Percentiles rank a stretch among this genome's conserved stretches.
These are phyloP conservation scores for Camarhynchus parvulus DNA, from an alignment of 2,113 vertebrate genomes.

Conservation along the genomic window DNA sequence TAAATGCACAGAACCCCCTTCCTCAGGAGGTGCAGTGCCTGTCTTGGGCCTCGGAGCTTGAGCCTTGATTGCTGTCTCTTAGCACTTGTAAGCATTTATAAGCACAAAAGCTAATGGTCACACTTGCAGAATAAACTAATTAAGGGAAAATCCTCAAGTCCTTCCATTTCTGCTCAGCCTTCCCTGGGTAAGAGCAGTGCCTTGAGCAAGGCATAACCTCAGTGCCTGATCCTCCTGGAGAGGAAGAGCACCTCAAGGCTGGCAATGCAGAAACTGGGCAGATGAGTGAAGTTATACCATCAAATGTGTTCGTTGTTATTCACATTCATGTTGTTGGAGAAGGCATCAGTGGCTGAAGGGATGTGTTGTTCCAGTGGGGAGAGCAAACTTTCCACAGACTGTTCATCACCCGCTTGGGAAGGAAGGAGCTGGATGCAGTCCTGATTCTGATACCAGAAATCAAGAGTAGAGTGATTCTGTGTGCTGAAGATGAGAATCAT, in stretches of 20 bases:
- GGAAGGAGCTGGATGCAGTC: not conserved
- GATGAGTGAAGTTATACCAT: rapidly evolving
- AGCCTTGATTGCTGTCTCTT: constrained; percentile 57
- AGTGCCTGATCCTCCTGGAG: not conserved
- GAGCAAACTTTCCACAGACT: not conserved
- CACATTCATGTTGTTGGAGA: not conserved
- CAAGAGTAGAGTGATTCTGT: not conserved
- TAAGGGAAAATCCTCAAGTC: no score
- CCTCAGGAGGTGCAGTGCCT: not conserved
- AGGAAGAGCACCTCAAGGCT: not conserved
- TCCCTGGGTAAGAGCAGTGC: not conserved
- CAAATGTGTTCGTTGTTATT: not conserved
- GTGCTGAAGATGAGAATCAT: not conserved
- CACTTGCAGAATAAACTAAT: constrained; percentile 15
- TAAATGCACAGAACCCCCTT: not conserved
- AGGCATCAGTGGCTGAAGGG: not conserved
- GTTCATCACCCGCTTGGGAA: not conserved
- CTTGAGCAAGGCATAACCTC: not conserved
- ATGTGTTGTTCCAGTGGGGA: not conserved
- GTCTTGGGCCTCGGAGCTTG: constrained; percentile 8
- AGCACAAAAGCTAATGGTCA: constrained; percentile 67
- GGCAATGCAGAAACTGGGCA: not conserved
- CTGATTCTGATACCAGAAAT: not conserved
- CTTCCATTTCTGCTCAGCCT: not conserved
- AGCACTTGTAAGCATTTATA: constrained; percentile 56